Conservation (phyloP, 1,140 invertebrate genomes). For the Bombyx mandarina region DNA sequence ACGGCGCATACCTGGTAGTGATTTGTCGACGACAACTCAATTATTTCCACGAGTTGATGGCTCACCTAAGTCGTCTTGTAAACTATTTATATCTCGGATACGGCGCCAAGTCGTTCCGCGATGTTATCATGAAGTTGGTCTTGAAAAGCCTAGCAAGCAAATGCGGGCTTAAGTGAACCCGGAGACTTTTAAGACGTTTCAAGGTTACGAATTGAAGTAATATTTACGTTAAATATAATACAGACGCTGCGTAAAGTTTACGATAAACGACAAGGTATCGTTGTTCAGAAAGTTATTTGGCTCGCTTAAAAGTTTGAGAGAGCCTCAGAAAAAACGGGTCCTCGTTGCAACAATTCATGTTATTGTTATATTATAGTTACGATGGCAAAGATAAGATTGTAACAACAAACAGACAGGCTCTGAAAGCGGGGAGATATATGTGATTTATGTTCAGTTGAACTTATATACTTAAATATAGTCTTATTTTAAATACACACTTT, state of each 20-base stretch:
- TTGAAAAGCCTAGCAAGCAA: conserved; percentile 5
- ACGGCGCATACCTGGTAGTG: conserved; percentile 1
- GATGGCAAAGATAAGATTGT: no score
- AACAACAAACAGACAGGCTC: no score
- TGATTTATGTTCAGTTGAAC: no score
- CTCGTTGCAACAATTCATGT: no score
- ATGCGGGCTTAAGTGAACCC: conserved; percentile 3
- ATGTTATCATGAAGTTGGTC: conserved; percentile 4
- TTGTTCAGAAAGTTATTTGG: no score
- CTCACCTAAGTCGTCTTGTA: neutral
- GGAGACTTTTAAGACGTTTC: conserved; percentile 7
- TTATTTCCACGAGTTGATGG: conserved; percentile 4
- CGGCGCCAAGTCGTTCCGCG: conserved; percentile 5
- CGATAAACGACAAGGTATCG: neutral
- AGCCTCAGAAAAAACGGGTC: no score
- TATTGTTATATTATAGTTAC: no score
- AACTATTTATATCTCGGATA: conserved; percentile 4
- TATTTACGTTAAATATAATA: neutral
- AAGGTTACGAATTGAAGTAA: conserved; percentile 1
- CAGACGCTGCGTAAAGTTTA: neutral
- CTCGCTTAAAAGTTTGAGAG: no score
- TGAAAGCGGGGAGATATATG: no score
- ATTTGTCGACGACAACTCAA: conserved; percentile 8
- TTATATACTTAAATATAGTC: no score
- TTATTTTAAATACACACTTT: no score